These are phyloP conservation scores for Aphelinus certus DNA, from an alignment of 1,140 invertebrate species.

Conservation along the genomic window DNA sequence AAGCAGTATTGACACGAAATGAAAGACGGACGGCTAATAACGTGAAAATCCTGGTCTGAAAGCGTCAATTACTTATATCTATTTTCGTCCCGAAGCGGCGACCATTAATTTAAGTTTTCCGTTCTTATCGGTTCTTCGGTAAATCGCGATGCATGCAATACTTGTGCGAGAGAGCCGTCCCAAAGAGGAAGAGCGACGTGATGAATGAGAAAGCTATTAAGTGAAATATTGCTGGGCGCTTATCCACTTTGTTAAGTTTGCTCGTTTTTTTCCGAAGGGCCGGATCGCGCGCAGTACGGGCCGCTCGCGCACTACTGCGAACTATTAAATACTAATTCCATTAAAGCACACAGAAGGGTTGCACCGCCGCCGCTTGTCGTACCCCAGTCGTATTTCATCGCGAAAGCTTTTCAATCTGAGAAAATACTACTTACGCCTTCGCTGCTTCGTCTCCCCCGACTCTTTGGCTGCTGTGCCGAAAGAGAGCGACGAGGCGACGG, in stretches of 20 bases:
- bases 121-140: conserved; percentile 34
- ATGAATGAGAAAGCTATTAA: conserved; percentile 42
- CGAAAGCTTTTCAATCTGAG: conserved; percentile 66
- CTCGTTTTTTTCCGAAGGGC: no score
- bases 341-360: conserved; percentile 64
- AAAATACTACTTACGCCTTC: conserved; percentile 57
- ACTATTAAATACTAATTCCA: conserved; percentile 67
- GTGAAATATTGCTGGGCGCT: conserved; percentile 37
- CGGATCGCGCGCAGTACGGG: neutral
- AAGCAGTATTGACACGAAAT: neutral
- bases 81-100: conserved; percentile 8
- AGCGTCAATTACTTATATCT: conserved; percentile 24
- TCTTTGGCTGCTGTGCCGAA: neutral
- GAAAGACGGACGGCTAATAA: conserved; percentile 23
- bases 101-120: conserved; percentile 36
- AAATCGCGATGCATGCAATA: conserved; percentile 33
- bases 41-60: conserved; percentile 21
- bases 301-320: conserved; percentile 50
- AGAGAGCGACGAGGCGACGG: conserved; percentile 17
- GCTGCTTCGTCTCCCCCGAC: conserved; percentile 11
- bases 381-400: conserved; percentile 60
- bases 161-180: neutral
- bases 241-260: conserved; percentile 40
- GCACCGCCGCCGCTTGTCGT: conserved; percentile 57
- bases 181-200: neutral